Evolutionary conservation across 2,797 vertebrate species (phyloP).

Genomic region (Cichlasoma orientale): DNA sequence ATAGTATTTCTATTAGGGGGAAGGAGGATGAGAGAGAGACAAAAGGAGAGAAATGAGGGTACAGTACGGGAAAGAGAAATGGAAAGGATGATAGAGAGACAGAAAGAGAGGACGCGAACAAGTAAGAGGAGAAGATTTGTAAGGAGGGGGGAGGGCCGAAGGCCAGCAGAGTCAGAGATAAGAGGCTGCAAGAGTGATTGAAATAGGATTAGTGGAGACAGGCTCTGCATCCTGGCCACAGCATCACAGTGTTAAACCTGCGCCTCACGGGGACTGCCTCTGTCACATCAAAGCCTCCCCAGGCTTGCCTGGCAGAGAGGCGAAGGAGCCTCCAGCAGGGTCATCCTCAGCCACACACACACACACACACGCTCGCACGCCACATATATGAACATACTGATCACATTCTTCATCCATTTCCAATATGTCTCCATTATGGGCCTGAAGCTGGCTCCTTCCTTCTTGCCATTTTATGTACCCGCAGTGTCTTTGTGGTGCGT

Average conservation of each 20-base stretch:
- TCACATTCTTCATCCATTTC: slow-evolving; percentile 51
- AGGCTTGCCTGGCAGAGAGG: slow-evolving; percentile 67
- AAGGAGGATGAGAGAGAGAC: slow-evolving; percentile 18
- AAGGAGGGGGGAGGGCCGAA: slow-evolving; percentile 55
- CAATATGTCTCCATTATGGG: slow-evolving; percentile 60
- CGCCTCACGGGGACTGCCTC: slow-evolving; percentile 70
- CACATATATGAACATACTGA: slow-evolving; percentile 47
- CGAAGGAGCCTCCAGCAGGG: slow-evolving; percentile 61
- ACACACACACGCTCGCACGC: neutral
- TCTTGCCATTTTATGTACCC: slow-evolving; percentile 61
- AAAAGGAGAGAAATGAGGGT: slow-evolving; percentile 42
- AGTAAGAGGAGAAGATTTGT: slow-evolving; percentile 52
- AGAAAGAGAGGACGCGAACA: slow-evolving; percentile 18
- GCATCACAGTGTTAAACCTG: slow-evolving; percentile 74
- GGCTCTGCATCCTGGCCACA: slow-evolving; percentile 73
- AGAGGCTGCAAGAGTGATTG: slow-evolving; percentile 80
- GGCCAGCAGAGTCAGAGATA: slow-evolving; percentile 75
- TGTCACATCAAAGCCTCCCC: slow-evolving; percentile 78
- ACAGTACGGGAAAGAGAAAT: slow-evolving; percentile 30
- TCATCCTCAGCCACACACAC: slow-evolving; percentile 41
- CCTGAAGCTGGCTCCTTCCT: slow-evolving; percentile 53
- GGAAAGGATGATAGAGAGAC: slow-evolving; percentile 28
- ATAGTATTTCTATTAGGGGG: slow-evolving; percentile 61
- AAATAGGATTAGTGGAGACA: slow-evolving; percentile 81
- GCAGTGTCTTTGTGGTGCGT: slow-evolving; percentile 59